Percentiles rank a stretch among this genome's conserved stretches.
Conservation (phyloP, 30 jellyfish, hydroid and myxozoan genomes). For the Mastigias papua region DNA sequence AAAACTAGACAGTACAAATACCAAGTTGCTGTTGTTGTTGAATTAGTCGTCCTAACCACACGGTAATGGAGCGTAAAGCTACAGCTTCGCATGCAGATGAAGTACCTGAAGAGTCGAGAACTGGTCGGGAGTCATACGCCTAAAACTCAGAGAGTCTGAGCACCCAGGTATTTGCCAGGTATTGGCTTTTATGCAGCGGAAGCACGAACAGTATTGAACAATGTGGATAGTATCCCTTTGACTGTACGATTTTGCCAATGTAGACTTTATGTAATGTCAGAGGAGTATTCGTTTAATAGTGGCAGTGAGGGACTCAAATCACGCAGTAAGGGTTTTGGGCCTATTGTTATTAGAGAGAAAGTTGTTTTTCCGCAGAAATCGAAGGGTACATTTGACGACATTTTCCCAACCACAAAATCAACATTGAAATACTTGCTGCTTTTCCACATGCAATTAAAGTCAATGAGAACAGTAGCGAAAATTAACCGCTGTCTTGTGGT, state of each 20-base stretch:
- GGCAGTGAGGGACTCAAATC: too few relatives aligned
- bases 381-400: not conserved
- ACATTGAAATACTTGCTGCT: not conserved
- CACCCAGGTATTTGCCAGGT: not conserved
- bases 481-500: constrained; percentile 25
- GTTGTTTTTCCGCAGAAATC: too few relatives aligned
- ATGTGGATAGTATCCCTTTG: not conserved
- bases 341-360: too few relatives aligned
- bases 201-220: not conserved
- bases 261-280: not conserved
- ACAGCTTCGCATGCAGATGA: too few relatives aligned
- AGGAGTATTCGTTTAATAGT: not conserved
- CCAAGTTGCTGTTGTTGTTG: not conserved
- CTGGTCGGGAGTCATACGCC: too few relatives aligned
- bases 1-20: constrained; percentile 29
- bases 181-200: not conserved
- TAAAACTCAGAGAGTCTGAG: too few relatives aligned
- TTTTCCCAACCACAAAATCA: not conserved
- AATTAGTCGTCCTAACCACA: not conserved
- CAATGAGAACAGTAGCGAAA: not conserved
- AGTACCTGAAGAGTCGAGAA: too few relatives aligned
- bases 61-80: too few relatives aligned
- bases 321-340: too few relatives aligned
- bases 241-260: not conserved
- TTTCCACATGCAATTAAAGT: not conserved